phyloP scores from a whole-genome alignment of 1,140 invertebrate genomes.

The Drosophila carrolli region DNA sequence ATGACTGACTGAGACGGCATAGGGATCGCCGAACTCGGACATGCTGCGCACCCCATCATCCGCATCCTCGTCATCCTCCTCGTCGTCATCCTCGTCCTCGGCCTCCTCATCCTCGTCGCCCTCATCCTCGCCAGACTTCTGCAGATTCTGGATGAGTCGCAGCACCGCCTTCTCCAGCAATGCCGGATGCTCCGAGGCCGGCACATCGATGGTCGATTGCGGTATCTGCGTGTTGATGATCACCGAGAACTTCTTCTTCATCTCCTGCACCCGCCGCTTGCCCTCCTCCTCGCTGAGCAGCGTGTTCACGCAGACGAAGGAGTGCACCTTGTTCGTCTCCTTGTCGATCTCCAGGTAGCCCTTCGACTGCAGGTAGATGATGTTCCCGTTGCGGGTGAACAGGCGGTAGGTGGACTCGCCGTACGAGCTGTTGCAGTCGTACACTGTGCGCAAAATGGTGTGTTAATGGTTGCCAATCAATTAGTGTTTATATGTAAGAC shows the following conservation, averaged over 20 bases:
- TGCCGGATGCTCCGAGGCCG: constrained; percentile 88
- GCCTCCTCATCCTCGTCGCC: constrained; percentile 39
- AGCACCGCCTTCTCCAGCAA: constrained; percentile 88
- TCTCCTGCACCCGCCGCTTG: constrained; percentile 87
- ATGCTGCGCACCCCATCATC: constrained; percentile 44
- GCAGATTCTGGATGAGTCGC: constrained; percentile 88
- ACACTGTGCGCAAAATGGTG: constrained; percentile 89
- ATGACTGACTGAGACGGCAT: constrained; percentile 20
- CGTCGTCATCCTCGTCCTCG: constrained; percentile 50
- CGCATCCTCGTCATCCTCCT: constrained; percentile 46
- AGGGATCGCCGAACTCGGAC: constrained; percentile 30
- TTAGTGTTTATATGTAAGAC: neutral
- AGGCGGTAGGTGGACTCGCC: constrained; percentile 93
- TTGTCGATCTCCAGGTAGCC: constrained; percentile 92
- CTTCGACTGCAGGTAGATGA: constrained; percentile 92
- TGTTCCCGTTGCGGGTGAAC: constrained; percentile 90
- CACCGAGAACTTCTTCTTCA: constrained; percentile 90
- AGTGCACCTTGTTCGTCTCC: constrained; percentile 89
- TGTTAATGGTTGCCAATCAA: neutral
- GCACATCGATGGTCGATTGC: constrained; percentile 85
- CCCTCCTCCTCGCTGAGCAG: constrained; percentile 91
- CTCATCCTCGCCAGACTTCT: constrained; percentile 68
- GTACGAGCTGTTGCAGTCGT: constrained; percentile 89
- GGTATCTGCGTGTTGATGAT: constrained; percentile 85
- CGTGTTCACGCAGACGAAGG: constrained; percentile 94